Evolutionary conservation across 2,113 vertebrate genomes (phyloP).

Genomic region (human (Homo sapiens)): GRCh38 chr6:114523001-114523500

Average conservation of each 20-base stretch:
- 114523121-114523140: slow-evolving; percentile 20
- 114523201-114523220: background rate
- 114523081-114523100: background rate
- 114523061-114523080: background rate
- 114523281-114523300: background rate
- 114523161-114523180: background rate
- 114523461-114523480: background rate
- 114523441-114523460: background rate
- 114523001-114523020: background rate
- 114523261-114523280: too few relatives aligned
- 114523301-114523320: background rate
- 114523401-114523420: background rate
- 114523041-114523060: background rate
- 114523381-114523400: background rate
- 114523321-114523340: background rate
- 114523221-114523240: background rate
- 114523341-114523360: background rate
- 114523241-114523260: background rate
- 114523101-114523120: slow-evolving; percentile 12
- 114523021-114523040: background rate
- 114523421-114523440: background rate
- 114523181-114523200: background rate
- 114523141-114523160: background rate
- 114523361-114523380: background rate
- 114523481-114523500: background rate